These are phyloP conservation scores for Sceloporus tristichus DNA, from an alignment of 2,113 vertebrate genomes.

Conservation along the genomic window DNA sequence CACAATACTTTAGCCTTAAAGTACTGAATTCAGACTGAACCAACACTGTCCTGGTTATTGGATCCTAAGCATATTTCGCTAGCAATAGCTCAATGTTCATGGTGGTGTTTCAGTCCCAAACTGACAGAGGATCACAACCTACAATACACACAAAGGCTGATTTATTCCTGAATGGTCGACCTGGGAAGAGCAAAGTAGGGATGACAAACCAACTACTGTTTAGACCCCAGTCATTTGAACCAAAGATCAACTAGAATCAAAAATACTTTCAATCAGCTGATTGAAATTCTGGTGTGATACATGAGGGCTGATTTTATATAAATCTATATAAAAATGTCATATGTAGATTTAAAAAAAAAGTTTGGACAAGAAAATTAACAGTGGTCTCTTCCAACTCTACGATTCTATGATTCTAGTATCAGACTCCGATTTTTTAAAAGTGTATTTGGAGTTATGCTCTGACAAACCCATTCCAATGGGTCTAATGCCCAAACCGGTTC, in stretches of 20 bases:
- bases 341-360: constrained; percentile 20
- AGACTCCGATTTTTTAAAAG: constrained; percentile 24
- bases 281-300: background rate
- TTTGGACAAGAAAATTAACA: constrained; percentile 64
- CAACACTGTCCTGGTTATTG: constrained; percentile 14
- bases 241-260: background rate
- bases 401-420: no score
- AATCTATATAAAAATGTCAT: background rate
- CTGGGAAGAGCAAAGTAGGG: background rate
- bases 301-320: background rate
- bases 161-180: background rate
- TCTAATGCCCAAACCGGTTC: background rate
- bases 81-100: background rate
- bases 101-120: background rate
- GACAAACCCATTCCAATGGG: constrained; percentile 48
- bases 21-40: constrained; percentile 48
- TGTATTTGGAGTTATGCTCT: constrained; percentile 35
- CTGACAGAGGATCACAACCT: background rate
- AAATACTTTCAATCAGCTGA: constrained; percentile 56
- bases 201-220: background rate
- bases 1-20: constrained; percentile 27
- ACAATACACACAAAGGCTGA: background rate
- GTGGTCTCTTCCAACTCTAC: background rate
- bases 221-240: background rate
- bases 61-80: background rate